Evolutionary conservation across 2,797 vertebrate genomes (phyloP), one percentile per base, ranked within the genome.

Genomic region (Coranthus polyacanthus): DNA sequence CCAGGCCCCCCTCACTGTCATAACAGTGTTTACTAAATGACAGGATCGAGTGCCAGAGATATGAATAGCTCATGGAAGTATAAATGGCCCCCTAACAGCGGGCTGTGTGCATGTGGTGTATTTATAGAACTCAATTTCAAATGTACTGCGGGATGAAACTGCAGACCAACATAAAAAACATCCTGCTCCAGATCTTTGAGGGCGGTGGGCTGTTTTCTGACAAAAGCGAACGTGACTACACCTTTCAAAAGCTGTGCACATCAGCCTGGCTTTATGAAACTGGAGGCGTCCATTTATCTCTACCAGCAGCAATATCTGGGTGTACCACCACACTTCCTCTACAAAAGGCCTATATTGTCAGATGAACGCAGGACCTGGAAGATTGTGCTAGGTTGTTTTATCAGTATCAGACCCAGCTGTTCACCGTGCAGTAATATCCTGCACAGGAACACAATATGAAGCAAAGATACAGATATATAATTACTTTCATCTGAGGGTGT

Each of bases 21-120:
- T 61, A 82, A 84, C 85, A 82, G 68, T 89, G 88, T 92, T 90
- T 90, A 88, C 87, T 60, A 85, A 86, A 87, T 85, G 80, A 86
- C 74, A 75, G 69, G 63, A 78, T 72, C 43, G 29, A 63, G 81
- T 84, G 87, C 83, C 91, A 87, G 75, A 82, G 81, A 78, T 88
- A 91, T 85, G 85, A 91, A 92, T 91, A 89, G 89, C 79, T 61
- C 65, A 64, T 81, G 65, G 75, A 86, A 87, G 79, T 90, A 92
- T 82, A 91, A 91, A 89, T 75, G 83, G 82, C 72, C 60, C 74
- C 68, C 72, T 70, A 82, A 85, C 78, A 72, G 87, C 65, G 37
- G 73, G 43, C 74, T 72, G 59, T 18, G 49, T 72, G 74, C 79
- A 73, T 68, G 83, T 57, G 49, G 64, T 46, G 57, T 91, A 93